Conservation (phyloP, 2,113 vertebrate genomes). For the Shinisaurus crocodilurus region DNA sequence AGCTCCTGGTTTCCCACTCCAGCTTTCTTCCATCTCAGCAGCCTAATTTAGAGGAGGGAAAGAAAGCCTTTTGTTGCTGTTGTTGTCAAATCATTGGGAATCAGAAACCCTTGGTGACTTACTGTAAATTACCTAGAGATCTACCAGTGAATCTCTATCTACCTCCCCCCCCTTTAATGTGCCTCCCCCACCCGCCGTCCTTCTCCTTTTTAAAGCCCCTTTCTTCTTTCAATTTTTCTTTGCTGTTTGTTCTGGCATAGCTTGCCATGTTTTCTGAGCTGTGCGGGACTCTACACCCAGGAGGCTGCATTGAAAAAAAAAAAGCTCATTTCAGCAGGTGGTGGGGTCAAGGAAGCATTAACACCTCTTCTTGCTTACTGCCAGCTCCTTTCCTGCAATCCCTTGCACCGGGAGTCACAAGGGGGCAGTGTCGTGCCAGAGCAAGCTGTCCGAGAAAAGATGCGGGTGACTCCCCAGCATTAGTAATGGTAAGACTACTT, state of each 20-base stretch:
- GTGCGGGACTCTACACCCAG: neutral
- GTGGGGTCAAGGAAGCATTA: neutral
- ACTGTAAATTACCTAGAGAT: neutral
- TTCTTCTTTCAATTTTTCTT: neutral
- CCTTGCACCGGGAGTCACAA: neutral
- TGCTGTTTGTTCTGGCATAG: neutral
- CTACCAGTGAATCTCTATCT: too few species aligned
- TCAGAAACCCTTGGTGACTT: neutral
- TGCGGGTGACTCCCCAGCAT: neutral
- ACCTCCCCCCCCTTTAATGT: neutral
- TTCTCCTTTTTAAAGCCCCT: neutral
- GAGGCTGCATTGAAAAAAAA: neutral
- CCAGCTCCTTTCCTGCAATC: neutral
- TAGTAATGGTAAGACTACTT: neutral
- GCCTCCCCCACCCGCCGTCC: neutral
- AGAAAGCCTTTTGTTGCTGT: too few species aligned
- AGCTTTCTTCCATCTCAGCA: too few species aligned
- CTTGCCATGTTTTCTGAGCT: neutral
- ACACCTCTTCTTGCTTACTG: neutral
- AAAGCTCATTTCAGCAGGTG: neutral
- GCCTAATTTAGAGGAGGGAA: too few species aligned
- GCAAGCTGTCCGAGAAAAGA: neutral
- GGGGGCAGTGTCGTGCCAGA: conserved; percentile 25
- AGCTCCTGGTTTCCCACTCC: too few species aligned
- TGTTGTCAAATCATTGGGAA: neutral